Percentiles rank a stretch among this genome's conserved stretches.
phyloP scores from a whole-genome alignment of 2,888 invertebrate species.

The Drosophila nr. perissopoda region DNA sequence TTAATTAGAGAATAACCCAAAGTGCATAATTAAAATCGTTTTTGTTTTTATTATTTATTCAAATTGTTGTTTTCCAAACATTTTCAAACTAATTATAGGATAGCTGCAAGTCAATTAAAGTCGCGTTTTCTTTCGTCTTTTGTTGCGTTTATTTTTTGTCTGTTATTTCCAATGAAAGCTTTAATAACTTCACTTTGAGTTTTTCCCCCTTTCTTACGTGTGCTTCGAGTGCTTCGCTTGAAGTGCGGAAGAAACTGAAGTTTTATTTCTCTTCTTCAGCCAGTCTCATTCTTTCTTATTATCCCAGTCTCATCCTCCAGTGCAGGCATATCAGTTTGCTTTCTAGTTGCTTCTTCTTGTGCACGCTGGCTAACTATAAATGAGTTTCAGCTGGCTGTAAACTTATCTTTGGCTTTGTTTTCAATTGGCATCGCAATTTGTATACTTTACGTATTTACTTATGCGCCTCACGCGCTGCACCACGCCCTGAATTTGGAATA shows the following conservation, averaged over 20 bases:
- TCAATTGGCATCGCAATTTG: slow-evolving; percentile 65
- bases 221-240: slow-evolving; percentile 33
- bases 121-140: not conserved
- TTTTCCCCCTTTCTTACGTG: slow-evolving; percentile 37
- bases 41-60: not conserved
- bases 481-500: slow-evolving; percentile 5
- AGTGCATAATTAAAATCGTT: not conserved
- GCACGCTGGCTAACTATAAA: slow-evolving; percentile 46
- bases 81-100: not conserved
- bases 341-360: slow-evolving; percentile 8
- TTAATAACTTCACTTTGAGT: slow-evolving; percentile 39
- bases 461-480: slow-evolving; percentile 64
- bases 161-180: slow-evolving; percentile 47
- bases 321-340: not conserved
- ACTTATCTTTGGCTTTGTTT: slow-evolving; percentile 64
- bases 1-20: not conserved
- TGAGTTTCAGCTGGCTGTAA: slow-evolving; percentile 60
- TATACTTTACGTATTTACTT: slow-evolving; percentile 46
- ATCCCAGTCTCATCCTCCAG: slow-evolving; percentile 12
- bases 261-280: slow-evolving; percentile 29
- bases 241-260: slow-evolving; percentile 53
- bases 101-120: not conserved
- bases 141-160: slow-evolving; percentile 19
- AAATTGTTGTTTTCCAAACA: not conserved
- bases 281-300: not conserved